A percentile compares a stretch with the other conserved stretches of the same genome.
phyloP scores from a whole-genome alignment of 2,888 invertebrate species.

The Catocala sponsa region DNA sequence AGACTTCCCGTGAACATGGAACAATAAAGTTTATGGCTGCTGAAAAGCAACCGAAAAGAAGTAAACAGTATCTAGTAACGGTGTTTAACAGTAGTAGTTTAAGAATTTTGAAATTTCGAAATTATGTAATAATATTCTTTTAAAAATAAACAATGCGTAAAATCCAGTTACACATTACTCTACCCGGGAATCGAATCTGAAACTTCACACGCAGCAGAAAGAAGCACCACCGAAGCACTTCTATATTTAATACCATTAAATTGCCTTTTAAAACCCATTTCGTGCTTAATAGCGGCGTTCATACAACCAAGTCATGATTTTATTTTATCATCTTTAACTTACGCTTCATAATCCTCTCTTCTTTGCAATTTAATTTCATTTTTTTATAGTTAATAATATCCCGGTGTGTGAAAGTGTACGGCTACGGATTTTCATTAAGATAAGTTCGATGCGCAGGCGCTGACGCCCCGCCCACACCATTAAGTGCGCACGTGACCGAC shows the following conservation, averaged over 20 bases:
- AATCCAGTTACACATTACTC: too few relatives aligned
- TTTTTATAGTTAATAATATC: constrained; percentile 35
- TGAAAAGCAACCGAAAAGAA: too few relatives aligned
- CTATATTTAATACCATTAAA: constrained; percentile 9
- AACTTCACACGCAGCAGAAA: too few relatives aligned
- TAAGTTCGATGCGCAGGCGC: constrained; percentile 55
- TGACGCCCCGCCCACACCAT: constrained; percentile 42
- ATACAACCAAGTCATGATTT: constrained; percentile 14
- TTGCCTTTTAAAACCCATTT: constrained; percentile 23
- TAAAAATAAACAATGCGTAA: too few relatives aligned
- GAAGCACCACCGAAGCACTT: too few relatives aligned
- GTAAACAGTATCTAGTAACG: too few relatives aligned
- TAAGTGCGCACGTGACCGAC: constrained; percentile 44
- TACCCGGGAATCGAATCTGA: too few relatives aligned
- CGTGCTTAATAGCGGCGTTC: constrained; percentile 14
- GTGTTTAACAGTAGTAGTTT: too few relatives aligned
- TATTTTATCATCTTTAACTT: constrained; percentile 21
- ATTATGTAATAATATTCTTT: too few relatives aligned
- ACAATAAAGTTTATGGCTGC: too few relatives aligned
- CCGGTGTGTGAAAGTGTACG: constrained; percentile 54
- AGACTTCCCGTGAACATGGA: too few relatives aligned
- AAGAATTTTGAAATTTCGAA: too few relatives aligned
- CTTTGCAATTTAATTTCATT: constrained; percentile 37
- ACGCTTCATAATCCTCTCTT: constrained; percentile 30
- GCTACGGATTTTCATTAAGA: constrained; percentile 61